Percentiles rank a stretch among this genome's conserved stretches.
Conservation (phyloP, 1,140 invertebrate genomes). For the Bombus pyrosoma region DNA sequence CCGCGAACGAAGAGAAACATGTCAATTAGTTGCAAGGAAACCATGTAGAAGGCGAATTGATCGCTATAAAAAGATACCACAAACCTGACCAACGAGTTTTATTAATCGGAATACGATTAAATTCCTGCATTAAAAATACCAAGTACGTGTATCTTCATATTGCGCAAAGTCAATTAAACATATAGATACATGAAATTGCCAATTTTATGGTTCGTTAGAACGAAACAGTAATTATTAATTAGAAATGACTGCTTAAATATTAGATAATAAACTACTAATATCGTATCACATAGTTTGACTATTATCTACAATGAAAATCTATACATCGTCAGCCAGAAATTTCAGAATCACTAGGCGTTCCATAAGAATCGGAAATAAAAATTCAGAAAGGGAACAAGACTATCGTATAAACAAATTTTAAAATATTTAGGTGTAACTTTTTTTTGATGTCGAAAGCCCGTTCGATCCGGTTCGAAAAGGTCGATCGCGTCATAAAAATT, state of each 20-base stretch:
- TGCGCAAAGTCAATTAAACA: background rate
- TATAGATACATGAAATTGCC: background rate
- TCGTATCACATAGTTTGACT: background rate
- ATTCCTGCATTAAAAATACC: background rate
- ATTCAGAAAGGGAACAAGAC: too few species aligned
- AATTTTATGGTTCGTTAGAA: background rate
- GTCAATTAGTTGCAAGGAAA: conserved; percentile 1
- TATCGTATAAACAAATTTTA: too few species aligned
- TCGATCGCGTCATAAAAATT: too few species aligned
- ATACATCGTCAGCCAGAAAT: background rate
- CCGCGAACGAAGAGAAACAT: background rate
- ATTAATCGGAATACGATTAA: background rate
- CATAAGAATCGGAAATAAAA: background rate
- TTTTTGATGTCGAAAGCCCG: too few species aligned
- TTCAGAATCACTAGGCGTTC: background rate
- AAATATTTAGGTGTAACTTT: too few species aligned
- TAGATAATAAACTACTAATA: background rate
- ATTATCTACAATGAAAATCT: background rate
- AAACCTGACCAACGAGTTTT: background rate
- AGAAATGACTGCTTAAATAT: background rate
- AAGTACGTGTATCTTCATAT: background rate
- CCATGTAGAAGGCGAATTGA: background rate
- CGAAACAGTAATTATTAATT: background rate
- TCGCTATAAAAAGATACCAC: background rate
- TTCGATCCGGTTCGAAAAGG: too few species aligned